Evolutionary conservation across 1,140 invertebrate genomes (phyloP), one percentile per base, ranked within the genome.

Genomic region (Chrysomallon squamiferum): DNA sequence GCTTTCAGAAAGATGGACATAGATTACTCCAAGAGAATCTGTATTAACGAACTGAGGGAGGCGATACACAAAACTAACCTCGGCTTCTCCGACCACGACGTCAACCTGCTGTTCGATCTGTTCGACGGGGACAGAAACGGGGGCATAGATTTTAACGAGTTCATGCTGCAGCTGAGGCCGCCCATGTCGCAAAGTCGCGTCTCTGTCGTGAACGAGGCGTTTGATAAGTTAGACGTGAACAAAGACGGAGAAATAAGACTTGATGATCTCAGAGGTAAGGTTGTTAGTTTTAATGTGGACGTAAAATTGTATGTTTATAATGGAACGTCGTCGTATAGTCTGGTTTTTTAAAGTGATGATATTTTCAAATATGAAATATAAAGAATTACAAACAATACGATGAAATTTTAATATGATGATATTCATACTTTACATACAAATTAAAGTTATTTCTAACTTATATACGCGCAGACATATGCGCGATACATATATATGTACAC

Each of bases 161-260:
- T 83, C 50, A 68, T 81, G 56, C 41, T 69, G 11, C 61, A 73
- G 32, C 64, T 81, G n/a, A 65, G 69, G 92, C 95, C 95, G 0
- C 92, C 92, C 1, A 91, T 97, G 92, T 89, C 89, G 1, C 89
- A 93, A 3, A 88, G 85, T 2, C 88, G 95, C 32, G 86, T 89
- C 62, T 88, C 88, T 41, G 89, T 95, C 0, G 90, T 96, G 3
- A 89, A 92, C 59, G 90, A 93, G 78, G 94, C 93, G 0, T 97
- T 96, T 82, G 89, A 91, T 69, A 95, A 95, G 84, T 80, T 97
- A 79, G 95, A 97, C 79, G 91, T 91, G 75, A 91, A 91, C n/a
- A 90, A 90, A 0, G 95, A 97, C 78, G 95, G 93, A 0, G 87
- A 91, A 27, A 90, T 97, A 27, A 93, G 92, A 1, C 81, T 94